phyloP scores from a whole-genome alignment of 2,113 vertebrate species.

The Aplodontia rufa region DNA sequence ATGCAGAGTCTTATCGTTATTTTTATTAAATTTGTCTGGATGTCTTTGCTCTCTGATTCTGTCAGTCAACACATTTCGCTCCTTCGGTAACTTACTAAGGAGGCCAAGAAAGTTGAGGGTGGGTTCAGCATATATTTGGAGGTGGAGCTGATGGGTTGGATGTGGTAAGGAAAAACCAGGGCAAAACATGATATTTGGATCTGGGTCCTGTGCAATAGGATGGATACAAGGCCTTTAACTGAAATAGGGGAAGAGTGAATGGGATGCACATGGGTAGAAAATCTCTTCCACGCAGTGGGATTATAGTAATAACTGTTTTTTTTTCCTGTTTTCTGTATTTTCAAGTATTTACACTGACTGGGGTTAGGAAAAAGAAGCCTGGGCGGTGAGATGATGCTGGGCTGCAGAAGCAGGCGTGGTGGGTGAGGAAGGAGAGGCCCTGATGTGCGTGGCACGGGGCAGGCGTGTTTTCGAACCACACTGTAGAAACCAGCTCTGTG shows the following conservation, averaged over 20 bases:
- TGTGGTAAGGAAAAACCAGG: background rate
- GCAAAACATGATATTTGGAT: background rate
- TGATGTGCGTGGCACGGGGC: background rate
- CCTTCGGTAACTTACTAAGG: background rate
- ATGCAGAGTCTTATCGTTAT: slow-evolving; percentile 12
- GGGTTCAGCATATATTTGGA: background rate
- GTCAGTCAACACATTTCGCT: background rate
- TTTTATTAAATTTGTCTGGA: slow-evolving; percentile 16
- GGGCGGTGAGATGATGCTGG: background rate
- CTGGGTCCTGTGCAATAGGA: background rate
- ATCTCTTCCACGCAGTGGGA: background rate
- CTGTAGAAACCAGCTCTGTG: slow-evolving; percentile 38
- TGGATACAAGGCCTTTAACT: background rate
- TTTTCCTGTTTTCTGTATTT: background rate
- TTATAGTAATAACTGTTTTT: background rate
- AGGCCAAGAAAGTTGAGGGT: background rate
- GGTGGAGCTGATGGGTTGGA: background rate
- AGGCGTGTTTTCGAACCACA: slow-evolving; percentile 7
- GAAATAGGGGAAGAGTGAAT: background rate
- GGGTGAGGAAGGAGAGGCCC: background rate
- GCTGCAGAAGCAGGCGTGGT: background rate
- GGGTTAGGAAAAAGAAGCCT: background rate
- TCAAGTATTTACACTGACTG: background rate
- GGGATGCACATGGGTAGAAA: background rate
- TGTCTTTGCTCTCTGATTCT: background rate